Percentiles rank a stretch among this genome's conserved stretches.
Evolutionary conservation across 2,888 invertebrate genomes (phyloP).

Genomic region (Drosophila quinaria): DNA sequence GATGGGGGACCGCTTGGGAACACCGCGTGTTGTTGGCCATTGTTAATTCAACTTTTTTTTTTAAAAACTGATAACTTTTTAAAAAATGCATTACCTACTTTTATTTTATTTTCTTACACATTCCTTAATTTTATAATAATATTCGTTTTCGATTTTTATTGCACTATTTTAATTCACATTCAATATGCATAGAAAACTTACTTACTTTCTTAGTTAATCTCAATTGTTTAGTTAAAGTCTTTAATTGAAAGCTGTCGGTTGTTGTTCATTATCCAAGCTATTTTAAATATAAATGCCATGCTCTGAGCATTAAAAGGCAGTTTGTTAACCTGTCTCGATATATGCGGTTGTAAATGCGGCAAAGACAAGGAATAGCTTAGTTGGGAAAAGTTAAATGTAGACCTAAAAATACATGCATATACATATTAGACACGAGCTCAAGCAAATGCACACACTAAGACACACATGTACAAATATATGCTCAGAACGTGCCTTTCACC

Average conservation of each 20-base stretch:
- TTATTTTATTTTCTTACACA: neutral
- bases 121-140: too few species aligned
- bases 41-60: neutral
- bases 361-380: slow-evolving; percentile 31
- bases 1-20: slow-evolving; percentile 3
- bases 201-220: neutral
- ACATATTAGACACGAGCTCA: slow-evolving; percentile 50
- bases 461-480: slow-evolving; percentile 11
- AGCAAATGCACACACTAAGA: slow-evolving; percentile 14
- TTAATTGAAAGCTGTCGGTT: slow-evolving; percentile 1
- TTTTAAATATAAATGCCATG: neutral
- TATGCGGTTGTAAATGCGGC: slow-evolving; percentile 11
- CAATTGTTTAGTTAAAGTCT: neutral
- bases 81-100: neutral
- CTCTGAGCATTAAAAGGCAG: slow-evolving; percentile 27
- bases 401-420: slow-evolving; percentile 46
- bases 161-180: too few species aligned
- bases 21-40: neutral
- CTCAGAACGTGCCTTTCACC: slow-evolving; percentile 71
- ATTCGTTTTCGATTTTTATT: too few species aligned
- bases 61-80: neutral
- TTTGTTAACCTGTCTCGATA: slow-evolving; percentile 53
- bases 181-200: too few species aligned
- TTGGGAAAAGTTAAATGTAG: slow-evolving; percentile 7
- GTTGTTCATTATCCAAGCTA: neutral